Base-by-base conservation (phyloP, 2,888 invertebrate genomes). In the Pammene fasciana region DNA sequence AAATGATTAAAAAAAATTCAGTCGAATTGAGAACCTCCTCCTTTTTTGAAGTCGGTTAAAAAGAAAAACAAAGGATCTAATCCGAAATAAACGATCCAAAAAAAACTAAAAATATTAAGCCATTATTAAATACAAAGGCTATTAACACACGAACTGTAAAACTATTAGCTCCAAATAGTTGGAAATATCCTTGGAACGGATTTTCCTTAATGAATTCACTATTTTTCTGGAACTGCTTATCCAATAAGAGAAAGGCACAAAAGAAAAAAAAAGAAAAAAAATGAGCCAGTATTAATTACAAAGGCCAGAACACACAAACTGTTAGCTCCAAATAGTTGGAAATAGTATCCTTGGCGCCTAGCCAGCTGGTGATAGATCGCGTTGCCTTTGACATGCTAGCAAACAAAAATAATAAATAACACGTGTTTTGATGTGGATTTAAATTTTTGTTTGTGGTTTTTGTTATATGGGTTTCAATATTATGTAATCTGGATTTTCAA, bases 311-410 rank as follows among this genome's bases (percentile, higher is more conserved):
- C 65, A 64, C 70, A 70, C 64, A 46, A 70, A 46, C 65, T 70
- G 71, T 68, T 72, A 70, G 70, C 70, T 57, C 57, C 62, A 45
- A 65, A 70, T 68, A 70, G 66, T 67, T 72, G 67, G 70, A 70
- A 72, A 72, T 72, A 72, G 72, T 72, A 70, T 70, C 59, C 61
- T 72, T 72, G 72, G 72, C 72, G 41, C 65, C 26, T n/a, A 57
- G 72, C 72, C 72, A 72, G 70, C n/a, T 16, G 57, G 59, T 65
- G 70, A 70, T 55, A 54, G 70, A 70, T 70, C 59, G 65, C 54
- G 59, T 68, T 48, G 68, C 68, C 68, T 68, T 65, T 70, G 70
- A 70, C 70, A 70, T 60, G 70, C 41, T 64, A 57, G 65, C 70
- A 70, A 70, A 65, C 70, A 70, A 70, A 70, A 60, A 70, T 70